A percentile compares a stretch with the other conserved stretches of the same genome.
Evolutionary conservation across 2,888 invertebrate species (phyloP).

Genomic region (Beris chalybata): DNA sequence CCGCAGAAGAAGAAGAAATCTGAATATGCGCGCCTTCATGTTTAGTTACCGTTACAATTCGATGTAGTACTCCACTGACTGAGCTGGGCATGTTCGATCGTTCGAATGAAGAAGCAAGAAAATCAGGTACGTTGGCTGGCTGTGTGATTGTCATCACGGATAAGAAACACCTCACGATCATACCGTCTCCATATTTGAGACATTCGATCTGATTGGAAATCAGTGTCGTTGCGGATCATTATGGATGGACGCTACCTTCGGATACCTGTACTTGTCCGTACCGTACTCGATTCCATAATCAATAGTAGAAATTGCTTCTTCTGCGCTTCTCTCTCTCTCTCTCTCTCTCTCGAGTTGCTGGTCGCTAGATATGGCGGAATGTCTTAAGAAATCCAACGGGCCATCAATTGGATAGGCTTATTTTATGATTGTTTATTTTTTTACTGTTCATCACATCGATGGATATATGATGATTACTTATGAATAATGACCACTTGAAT

Average conservation of each 20-base stretch:
- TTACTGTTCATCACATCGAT: constrained; percentile 10
- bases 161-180: constrained; percentile 12
- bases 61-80: constrained; percentile 13
- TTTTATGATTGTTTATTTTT: not conserved
- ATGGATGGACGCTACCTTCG: constrained; percentile 21
- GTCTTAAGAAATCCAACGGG: constrained; percentile 8
- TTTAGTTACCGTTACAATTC: constrained; percentile 10
- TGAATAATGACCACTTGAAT: constrained; percentile 12
- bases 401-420: not conserved
- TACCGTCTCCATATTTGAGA: constrained; percentile 11
- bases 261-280: not conserved
- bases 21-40: constrained; percentile 16
- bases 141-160: not conserved
- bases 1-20: constrained; percentile 1
- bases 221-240: constrained; percentile 24
- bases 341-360: not conserved
- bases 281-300: too few species aligned
- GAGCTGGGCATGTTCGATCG: constrained; percentile 15
- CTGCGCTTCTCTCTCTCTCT: not conserved
- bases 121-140: constrained; percentile 15
- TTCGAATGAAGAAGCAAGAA: constrained; percentile 8
- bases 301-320: too few species aligned
- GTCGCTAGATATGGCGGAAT: constrained; percentile 1
- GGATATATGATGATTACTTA: not conserved
- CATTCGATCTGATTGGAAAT: constrained; percentile 36